Evolutionary conservation across 2,113 vertebrate species (phyloP).

Genomic region (Ophthalmolycus amberensis): DNA sequence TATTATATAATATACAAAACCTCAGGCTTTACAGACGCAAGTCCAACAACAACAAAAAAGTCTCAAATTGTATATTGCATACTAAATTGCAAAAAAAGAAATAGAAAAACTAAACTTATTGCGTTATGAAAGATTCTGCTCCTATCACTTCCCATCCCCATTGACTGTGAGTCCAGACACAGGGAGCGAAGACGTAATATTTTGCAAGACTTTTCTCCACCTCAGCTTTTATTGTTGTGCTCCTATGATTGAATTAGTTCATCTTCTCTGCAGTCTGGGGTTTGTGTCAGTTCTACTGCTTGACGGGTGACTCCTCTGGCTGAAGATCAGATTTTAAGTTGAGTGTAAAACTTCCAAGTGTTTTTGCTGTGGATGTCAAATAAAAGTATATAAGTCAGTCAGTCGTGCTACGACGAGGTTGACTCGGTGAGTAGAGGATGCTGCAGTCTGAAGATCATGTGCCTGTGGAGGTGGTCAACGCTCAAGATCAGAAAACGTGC

Average conservation of each 20-base stretch:
- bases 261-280: background rate
- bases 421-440: background rate
- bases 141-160: conserved; percentile 1
- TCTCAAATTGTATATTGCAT: background rate
- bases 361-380: background rate
- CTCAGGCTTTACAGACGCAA: background rate
- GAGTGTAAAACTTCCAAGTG: background rate
- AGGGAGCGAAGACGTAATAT: background rate
- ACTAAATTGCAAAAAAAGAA: background rate
- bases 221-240: background rate
- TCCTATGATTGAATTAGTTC: background rate
- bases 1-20: background rate
- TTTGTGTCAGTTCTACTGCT: conserved; percentile 12
- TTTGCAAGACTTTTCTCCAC: background rate
- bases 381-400: background rate
- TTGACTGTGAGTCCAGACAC: background rate
- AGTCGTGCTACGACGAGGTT: background rate
- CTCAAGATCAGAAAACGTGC: background rate
- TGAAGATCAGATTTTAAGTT: background rate
- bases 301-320: background rate
- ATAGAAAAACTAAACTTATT: background rate
- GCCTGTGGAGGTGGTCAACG: background rate
- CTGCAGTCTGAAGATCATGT: background rate
- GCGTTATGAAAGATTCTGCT: background rate
- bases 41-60: background rate